Conservation (phyloP, 37 sponge, comb jelly and placozoan species). For the Lycopodina hypogea region DNA sequence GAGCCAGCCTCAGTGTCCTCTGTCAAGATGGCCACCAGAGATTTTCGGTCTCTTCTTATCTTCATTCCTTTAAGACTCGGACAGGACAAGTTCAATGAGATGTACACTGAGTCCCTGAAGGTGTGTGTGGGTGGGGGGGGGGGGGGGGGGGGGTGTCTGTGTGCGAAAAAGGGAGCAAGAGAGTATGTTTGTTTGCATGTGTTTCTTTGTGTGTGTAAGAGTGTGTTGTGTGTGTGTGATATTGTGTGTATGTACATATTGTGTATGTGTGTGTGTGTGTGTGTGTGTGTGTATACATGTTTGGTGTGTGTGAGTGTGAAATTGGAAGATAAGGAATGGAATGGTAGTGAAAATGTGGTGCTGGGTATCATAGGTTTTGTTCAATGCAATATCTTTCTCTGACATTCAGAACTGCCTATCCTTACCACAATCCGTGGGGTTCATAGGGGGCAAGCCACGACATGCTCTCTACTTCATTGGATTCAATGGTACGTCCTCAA, state of each 20-base stretch:
- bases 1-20: too few relatives aligned
- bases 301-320: too few relatives aligned
- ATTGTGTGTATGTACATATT: too few relatives aligned
- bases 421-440: conserved; percentile 87
- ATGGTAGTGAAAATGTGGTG: too few relatives aligned
- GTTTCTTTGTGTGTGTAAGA: too few relatives aligned
- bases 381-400: not conserved
- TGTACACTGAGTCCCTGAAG: conserved; percentile 81
- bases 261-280: too few relatives aligned
- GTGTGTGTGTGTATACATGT: too few relatives aligned
- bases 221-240: too few relatives aligned
- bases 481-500: conserved; percentile 64
- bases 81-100: conserved; percentile 79
- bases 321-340: too few relatives aligned
- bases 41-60: conserved; percentile 70
- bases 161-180: too few relatives aligned
- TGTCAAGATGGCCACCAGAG: not conserved
- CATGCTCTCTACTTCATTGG: conserved; percentile 95
- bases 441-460: conserved; percentile 94
- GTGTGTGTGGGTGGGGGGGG: conserved; percentile 19
- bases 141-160: not conserved
- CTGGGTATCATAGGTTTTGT: too few relatives aligned
- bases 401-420: conserved; percentile 65
- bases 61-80: conserved; percentile 94
- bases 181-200: too few relatives aligned